These are phyloP conservation scores for Tringa solitaria DNA, from an alignment of 2,113 vertebrate genomes.

Conservation along the genomic window DNA sequence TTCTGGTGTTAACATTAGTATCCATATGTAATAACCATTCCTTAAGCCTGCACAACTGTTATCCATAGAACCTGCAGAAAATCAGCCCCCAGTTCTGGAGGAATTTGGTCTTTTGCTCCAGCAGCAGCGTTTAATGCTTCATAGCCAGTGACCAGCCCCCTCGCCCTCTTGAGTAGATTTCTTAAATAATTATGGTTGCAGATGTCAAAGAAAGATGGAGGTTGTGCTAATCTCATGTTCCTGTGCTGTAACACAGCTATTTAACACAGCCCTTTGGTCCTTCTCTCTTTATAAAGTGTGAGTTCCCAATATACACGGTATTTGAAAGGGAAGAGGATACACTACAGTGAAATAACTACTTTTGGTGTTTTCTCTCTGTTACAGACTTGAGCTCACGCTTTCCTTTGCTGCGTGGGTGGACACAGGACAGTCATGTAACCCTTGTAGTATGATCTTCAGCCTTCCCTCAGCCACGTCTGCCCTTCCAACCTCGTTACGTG, in stretches of 20 bases:
- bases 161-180: background rate
- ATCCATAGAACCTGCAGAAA: background rate
- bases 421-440: background rate
- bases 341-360: background rate
- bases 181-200: background rate
- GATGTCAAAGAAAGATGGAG: background rate
- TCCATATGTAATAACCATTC: background rate
- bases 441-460: background rate
- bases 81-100: background rate
- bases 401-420: background rate
- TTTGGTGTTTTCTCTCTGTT: background rate
- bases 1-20: background rate
- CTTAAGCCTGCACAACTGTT: background rate
- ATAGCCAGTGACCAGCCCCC: accelerated
- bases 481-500: background rate
- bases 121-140: background rate
- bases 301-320: background rate
- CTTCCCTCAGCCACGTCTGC: background rate
- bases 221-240: background rate
- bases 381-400: background rate
- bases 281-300: background rate
- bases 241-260: background rate
- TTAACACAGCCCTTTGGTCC: background rate
- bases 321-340: background rate
- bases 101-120: background rate